These are phyloP conservation scores for Macrophya alboannulata DNA, from an alignment of 2,888 invertebrate genomes.

Conservation along the genomic window DNA sequence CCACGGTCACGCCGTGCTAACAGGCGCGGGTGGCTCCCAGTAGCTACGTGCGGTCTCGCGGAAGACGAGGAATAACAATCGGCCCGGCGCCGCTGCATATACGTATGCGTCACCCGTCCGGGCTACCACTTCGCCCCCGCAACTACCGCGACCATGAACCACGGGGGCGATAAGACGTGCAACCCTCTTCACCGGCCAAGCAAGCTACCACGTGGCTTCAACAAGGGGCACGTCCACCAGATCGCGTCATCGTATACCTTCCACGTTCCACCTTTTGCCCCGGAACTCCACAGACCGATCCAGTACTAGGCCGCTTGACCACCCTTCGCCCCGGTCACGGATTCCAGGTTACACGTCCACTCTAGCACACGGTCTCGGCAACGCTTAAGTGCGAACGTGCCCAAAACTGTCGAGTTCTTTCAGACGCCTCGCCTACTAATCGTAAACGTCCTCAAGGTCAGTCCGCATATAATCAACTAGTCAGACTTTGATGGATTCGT, in stretches of 20 bases:
- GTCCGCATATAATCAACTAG: background rate
- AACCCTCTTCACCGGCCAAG: constrained; percentile 71
- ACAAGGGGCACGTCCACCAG: constrained; percentile 72
- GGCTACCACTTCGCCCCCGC: constrained; percentile 54
- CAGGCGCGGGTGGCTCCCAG: constrained; percentile 48
- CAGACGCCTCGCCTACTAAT: constrained; percentile 49
- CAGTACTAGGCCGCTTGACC: constrained; percentile 24
- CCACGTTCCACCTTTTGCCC: constrained; percentile 63
- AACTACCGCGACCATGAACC: constrained; percentile 66
- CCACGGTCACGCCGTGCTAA: constrained; percentile 53
- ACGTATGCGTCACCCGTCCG: constrained; percentile 57
- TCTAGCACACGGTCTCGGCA: constrained; percentile 52
- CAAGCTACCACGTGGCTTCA: constrained; percentile 65
- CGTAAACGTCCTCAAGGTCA: constrained; percentile 31
- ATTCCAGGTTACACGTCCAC: constrained; percentile 71
- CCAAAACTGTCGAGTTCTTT: constrained; percentile 60
- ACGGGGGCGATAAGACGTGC: constrained; percentile 59
- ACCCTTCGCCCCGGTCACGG: constrained; percentile 65
- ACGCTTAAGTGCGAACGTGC: constrained; percentile 49
- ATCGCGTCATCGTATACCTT: constrained; percentile 65
- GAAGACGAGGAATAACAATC: constrained; percentile 76
- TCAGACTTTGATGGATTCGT: constrained; percentile 6
- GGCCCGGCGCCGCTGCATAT: constrained; percentile 69
- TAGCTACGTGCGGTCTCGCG: constrained; percentile 69
- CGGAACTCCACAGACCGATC: constrained; percentile 36